Evolutionary conservation across 1,140 invertebrate genomes (phyloP).

Genomic region (Drosophila baimaii): DNA sequence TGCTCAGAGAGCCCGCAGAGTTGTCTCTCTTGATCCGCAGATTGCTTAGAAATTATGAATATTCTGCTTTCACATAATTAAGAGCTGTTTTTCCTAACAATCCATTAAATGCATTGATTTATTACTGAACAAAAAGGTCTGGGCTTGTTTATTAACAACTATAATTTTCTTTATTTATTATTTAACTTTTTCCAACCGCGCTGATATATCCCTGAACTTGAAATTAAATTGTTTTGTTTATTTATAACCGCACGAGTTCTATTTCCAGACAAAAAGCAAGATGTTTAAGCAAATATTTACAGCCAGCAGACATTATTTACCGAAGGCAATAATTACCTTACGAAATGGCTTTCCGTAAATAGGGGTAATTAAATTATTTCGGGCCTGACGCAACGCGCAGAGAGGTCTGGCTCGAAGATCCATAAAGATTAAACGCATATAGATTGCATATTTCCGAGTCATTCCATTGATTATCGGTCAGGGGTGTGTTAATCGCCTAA

Average conservation of each 20-base stretch:
- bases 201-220: constrained; percentile 10
- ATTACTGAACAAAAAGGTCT: neutral
- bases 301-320: constrained; percentile 12
- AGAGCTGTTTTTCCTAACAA: neutral
- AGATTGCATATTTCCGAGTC: constrained; percentile 28
- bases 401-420: constrained; percentile 16
- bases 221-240: constrained; percentile 17
- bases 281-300: constrained; percentile 16
- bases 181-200: neutral
- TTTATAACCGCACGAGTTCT: neutral
- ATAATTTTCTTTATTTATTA: neutral
- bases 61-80: neutral
- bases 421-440: constrained; percentile 35
- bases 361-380: constrained; percentile 36
- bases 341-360: constrained; percentile 35
- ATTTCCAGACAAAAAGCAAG: neutral
- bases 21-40: neutral
- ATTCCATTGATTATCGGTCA: constrained; percentile 39
- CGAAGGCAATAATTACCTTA: constrained; percentile 6
- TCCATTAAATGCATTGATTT: neutral
- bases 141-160: neutral
- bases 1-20: constrained; percentile 7
- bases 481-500: neutral
- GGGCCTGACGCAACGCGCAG: constrained; percentile 20
- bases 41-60: neutral